Evolutionary conservation across 1,140 invertebrate species (phyloP), one percentile per base, ranked within the genome.

Genomic region (Cydia fagiglandana): DNA sequence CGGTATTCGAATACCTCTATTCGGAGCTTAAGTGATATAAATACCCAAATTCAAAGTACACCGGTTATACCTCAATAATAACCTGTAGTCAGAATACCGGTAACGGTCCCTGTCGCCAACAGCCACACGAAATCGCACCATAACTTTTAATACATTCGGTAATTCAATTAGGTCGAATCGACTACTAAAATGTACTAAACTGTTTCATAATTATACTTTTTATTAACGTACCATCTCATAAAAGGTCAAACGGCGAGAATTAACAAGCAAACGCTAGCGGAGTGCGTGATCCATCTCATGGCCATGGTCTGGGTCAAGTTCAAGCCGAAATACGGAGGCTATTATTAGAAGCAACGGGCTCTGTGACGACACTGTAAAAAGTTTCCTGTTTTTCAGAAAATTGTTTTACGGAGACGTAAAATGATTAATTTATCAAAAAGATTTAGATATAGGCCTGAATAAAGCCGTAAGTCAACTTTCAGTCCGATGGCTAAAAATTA

Each of bases 271-370:
- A 30, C n/a, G 64, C 5, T 64, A 68, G 30, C 12, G 64, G 28
- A 64, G 64, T 30, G 30, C 64, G 28, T 68, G 64, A n/a, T 68
- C 53, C 53, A 56, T 56, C 64, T 68, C 64, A 41, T 34, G 34
- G 64, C 64, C 64, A 68, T 30, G 64, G 64, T 68, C 64, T n/a
- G 30, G 64, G 64, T 34, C 64, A 15, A 9, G 30, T 17, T 24
- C 64, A 64, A 28, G 20, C 64, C 28, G 30, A 68, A 68, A 68
- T 68, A 68, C 64, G 28, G 17, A 66, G 20, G 15, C 64, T 30
- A 34, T 34, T 38, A 13, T 38, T 15, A 34, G 64, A n/a, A 5
- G 53, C 53, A 2, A 17, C 17, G 15, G 53, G 53, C n/a, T 15
- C 17, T 56, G 15, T 17, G 17, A 5, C 15, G 17, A 20, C 53